Evolutionary conservation across 2,888 invertebrate genomes (phyloP).

Genomic region (Elegia similella): DNA sequence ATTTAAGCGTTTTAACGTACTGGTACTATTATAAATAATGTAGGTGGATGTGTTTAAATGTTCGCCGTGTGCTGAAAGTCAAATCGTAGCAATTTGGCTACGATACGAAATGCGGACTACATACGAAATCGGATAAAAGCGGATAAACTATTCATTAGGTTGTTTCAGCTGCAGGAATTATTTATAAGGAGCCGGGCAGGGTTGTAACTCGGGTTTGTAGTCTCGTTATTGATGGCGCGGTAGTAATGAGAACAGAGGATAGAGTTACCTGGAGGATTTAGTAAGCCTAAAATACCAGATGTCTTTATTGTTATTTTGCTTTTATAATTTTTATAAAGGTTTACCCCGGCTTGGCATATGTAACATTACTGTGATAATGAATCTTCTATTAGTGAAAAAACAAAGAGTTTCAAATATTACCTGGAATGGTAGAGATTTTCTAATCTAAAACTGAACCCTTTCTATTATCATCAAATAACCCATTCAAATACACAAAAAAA

Average conservation of each 20-base stretch:
- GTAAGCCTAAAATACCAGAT: neutral
- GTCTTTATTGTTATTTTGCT: neutral
- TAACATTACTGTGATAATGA: no score
- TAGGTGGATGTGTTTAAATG: neutral
- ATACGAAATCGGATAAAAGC: constrained; percentile 38
- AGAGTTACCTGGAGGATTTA: neutral
- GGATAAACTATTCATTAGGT: constrained; percentile 49
- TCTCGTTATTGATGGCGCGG: constrained; percentile 9
- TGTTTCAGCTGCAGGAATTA: constrained; percentile 44
- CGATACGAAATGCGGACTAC: constrained; percentile 20
- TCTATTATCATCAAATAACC: no score
- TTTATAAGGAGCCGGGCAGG: constrained; percentile 43
- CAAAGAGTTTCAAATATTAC: no score
- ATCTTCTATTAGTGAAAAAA: no score
- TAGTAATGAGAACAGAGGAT: neutral
- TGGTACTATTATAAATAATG: neutral
- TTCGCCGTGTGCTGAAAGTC: constrained; percentile 13
- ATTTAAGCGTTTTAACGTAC: neutral
- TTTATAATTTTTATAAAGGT: neutral
- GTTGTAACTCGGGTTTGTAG: constrained; percentile 29
- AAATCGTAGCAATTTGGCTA: constrained; percentile 28
- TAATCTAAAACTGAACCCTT: no score
- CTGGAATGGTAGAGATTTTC: no score
- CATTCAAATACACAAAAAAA: no score
- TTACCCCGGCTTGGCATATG: no score